phyloP scores from a whole-genome alignment of 1,140 invertebrate species.

The Eriocheir sinensis region DNA sequence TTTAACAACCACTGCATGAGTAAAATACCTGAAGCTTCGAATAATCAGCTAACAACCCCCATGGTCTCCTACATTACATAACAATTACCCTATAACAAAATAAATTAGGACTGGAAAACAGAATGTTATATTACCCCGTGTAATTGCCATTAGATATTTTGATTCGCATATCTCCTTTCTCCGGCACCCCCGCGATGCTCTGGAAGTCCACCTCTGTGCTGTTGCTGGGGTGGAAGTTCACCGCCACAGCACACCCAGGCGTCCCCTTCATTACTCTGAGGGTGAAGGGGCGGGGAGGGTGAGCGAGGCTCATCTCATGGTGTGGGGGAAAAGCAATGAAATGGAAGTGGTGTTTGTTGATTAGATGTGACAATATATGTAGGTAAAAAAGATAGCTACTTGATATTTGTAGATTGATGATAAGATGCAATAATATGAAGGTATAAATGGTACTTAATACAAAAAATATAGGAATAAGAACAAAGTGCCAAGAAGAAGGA shows the following conservation, averaged over 20 bases:
- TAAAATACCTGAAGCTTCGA: background rate
- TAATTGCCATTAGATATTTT: background rate
- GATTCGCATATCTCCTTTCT: conserved; percentile 43
- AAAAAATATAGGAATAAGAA: background rate
- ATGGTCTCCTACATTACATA: no score
- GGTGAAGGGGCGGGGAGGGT: background rate
- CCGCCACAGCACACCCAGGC: conserved; percentile 67
- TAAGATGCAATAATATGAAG: background rate
- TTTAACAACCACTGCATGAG: background rate
- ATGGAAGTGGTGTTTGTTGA: background rate
- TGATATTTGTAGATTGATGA: background rate
- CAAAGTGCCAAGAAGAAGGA: no score
- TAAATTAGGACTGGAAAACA: background rate
- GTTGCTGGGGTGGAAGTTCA: conserved; percentile 39
- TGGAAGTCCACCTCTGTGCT: conserved; percentile 49
- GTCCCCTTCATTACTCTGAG: conserved; percentile 68
- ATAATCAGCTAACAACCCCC: no score
- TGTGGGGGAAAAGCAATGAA: background rate
- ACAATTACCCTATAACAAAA: background rate
- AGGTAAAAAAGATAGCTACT: background rate
- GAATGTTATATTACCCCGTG: conserved; percentile 44
- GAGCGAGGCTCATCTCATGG: background rate
- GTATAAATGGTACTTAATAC: background rate
- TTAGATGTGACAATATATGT: background rate
- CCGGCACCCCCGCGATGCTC: conserved; percentile 52